Evolutionary conservation across 2,888 invertebrate species (phyloP).

Genomic region (Nemapogon koenigi): DNA sequence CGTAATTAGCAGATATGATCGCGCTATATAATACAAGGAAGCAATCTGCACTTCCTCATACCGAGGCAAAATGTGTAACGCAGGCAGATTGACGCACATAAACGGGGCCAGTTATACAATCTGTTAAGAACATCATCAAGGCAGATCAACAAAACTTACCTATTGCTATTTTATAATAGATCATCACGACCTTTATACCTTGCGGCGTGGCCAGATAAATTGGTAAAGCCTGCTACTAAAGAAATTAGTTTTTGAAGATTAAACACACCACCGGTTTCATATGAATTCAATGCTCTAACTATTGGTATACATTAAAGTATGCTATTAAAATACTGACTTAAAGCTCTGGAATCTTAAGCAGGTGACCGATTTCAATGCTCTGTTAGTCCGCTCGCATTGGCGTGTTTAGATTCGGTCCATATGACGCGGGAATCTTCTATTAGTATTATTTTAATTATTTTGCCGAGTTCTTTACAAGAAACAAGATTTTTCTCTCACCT

Average conservation of each 20-base stretch:
- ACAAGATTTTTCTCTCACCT: background rate
- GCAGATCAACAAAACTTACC: no score
- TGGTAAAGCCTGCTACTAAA: no score
- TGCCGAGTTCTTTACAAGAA: constrained; percentile 15
- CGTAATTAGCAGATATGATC: constrained; percentile 2
- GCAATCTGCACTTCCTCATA: constrained; percentile 4
- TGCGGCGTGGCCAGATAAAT: no score
- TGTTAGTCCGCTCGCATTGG: constrained; percentile 29
- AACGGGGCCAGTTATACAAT: constrained; percentile 35
- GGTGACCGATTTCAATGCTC: constrained; percentile 41
- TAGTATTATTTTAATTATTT: background rate
- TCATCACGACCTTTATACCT: background rate
- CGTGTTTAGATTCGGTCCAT: constrained; percentile 25
- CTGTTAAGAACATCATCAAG: constrained; percentile 23
- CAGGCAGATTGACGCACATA: constrained; percentile 24
- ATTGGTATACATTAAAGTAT: no score
- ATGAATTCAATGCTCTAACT: constrained; percentile 3
- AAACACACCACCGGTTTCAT: no score
- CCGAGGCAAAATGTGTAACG: constrained; percentile 25
- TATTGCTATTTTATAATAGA: background rate
- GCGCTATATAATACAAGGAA: constrained; percentile 6
- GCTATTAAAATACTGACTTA: constrained; percentile 9
- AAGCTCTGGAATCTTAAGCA: constrained; percentile 26
- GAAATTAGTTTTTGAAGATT: no score
- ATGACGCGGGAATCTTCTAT: constrained; percentile 15